A percentile compares a stretch with the other conserved stretches of the same genome.
Conservation (phyloP, 2,888 invertebrate genomes). For the Cheilosia vulpina region DNA sequence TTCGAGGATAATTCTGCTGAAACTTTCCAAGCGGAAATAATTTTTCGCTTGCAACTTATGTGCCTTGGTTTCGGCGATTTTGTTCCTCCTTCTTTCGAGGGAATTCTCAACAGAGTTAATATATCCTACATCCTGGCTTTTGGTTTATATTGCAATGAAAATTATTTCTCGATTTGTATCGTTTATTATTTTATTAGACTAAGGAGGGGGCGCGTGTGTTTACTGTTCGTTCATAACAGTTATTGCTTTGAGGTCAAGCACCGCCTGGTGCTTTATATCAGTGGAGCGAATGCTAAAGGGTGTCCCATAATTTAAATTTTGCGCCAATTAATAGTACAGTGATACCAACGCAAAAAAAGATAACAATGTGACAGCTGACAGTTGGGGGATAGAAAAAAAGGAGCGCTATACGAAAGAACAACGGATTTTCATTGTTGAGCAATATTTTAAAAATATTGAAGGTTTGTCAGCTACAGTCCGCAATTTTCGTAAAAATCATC, state of each 20-base stretch:
- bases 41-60: slow-evolving; percentile 21
- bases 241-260: slow-evolving; percentile 1
- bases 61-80: slow-evolving; percentile 15
- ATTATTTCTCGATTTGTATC: slow-evolving; percentile 63
- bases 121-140: not conserved
- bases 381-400: no score
- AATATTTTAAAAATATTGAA: no score
- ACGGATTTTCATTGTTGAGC: no score
- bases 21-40: slow-evolving; percentile 45
- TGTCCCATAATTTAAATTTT: no score
- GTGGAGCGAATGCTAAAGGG: no score
- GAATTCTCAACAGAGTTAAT: not conserved
- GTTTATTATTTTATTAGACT: slow-evolving; percentile 28
- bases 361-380: no score
- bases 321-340: no score
- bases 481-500: no score
- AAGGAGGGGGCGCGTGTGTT: not conserved
- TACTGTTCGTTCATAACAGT: slow-evolving; percentile 21
- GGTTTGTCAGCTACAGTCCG: no score
- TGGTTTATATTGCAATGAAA: not conserved
- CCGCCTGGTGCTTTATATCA: no score
- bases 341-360: no score
- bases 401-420: no score
- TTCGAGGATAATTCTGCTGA: slow-evolving; percentile 60
- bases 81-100: not conserved